A percentile compares a stretch with the other conserved stretches of the same genome.
phyloP scores from a whole-genome alignment of 2,888 invertebrate genomes.

The Euphydryas editha region DNA sequence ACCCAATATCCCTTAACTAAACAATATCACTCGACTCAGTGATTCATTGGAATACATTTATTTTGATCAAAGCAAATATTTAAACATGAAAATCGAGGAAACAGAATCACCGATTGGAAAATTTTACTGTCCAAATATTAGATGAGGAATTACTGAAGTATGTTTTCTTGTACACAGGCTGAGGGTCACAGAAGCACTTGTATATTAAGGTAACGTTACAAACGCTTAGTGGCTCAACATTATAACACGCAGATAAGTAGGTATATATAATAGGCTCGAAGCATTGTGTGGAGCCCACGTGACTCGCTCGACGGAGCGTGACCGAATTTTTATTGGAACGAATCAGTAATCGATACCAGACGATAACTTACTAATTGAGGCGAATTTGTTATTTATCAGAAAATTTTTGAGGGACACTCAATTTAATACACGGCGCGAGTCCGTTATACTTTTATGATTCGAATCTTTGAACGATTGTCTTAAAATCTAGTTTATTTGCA shows the following conservation, averaged over 20 bases:
- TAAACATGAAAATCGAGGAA: background rate
- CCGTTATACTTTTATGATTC: no score
- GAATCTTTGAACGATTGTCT: no score
- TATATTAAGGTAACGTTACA: background rate
- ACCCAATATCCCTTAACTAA: background rate
- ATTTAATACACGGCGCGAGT: background rate
- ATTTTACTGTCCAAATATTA: background rate
- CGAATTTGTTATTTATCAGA: background rate
- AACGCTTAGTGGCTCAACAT: background rate
- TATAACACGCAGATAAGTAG: constrained; percentile 10
- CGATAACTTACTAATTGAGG: constrained; percentile 6
- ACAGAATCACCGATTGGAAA: background rate
- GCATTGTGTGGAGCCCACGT: constrained; percentile 14
- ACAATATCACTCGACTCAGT: background rate
- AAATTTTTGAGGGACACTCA: background rate
- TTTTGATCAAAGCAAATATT: background rate
- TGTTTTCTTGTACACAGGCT: background rate
- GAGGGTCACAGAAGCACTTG: background rate
- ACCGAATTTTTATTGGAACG: constrained; percentile 24
- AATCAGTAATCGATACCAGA: constrained; percentile 23
- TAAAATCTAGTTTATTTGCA: no score
- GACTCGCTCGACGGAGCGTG: constrained; percentile 15
- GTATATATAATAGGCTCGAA: constrained; percentile 7
- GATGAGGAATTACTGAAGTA: background rate
- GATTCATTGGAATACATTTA: background rate